Percentiles rank a stretch among this genome's conserved stretches.
These are phyloP conservation scores for Squalus acanthias DNA, from an alignment of 2,797 vertebrate genomes.

Conservation along the genomic window DNA sequence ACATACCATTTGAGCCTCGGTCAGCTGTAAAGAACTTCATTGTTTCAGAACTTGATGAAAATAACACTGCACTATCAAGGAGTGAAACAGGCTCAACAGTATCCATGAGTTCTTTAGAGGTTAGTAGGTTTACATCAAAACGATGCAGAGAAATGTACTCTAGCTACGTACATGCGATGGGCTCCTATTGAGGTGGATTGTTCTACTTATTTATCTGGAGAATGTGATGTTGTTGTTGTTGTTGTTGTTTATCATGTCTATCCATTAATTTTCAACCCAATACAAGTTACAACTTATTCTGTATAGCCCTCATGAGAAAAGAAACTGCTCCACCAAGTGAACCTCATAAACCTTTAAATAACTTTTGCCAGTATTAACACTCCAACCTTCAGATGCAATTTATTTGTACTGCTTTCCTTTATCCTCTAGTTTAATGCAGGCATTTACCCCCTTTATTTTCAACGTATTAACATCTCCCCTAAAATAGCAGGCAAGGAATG, in stretches of 20 bases:
- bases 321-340: not conserved
- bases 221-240: not conserved
- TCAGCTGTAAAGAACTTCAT: slow-evolving; percentile 98
- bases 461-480: not conserved
- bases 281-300: not conserved
- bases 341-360: too few species aligned
- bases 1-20: slow-evolving; percentile 89
- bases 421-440: not conserved
- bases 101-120: slow-evolving; percentile 99
- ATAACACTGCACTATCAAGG: slow-evolving; percentile 74
- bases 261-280: not conserved
- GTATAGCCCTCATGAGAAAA: not conserved
- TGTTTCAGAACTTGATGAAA: slow-evolving; percentile 90
- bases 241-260: not conserved
- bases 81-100: slow-evolving; percentile 97
- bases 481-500: not conserved
- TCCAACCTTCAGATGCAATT: not conserved
- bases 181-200: not conserved
- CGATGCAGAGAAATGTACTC: not conserved
- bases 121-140: slow-evolving; percentile 53
- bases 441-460: not conserved
- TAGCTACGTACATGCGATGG: not conserved
- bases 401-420: not conserved
- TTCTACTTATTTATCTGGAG: not conserved
- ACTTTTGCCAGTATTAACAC: not conserved